Conservation (phyloP, 2,888 invertebrate species). For the Megalurothrips usitatus region DNA sequence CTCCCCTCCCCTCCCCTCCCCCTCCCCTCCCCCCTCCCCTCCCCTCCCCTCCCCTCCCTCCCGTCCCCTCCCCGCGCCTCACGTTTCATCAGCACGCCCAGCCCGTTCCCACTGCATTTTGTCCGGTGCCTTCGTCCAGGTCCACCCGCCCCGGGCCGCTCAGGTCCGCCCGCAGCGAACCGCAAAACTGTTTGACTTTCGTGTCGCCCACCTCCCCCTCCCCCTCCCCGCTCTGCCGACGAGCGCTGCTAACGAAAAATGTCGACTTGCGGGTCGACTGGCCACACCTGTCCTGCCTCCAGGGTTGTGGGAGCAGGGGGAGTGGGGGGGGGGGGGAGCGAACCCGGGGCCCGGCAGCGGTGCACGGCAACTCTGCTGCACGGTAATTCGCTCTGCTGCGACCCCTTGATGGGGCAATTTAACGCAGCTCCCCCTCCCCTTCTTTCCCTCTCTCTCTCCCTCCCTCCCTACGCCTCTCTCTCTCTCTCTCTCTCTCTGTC, state of each 20-base stretch:
- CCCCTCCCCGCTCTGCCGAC: neutral
- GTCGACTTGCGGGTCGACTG: neutral
- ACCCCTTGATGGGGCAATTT: conserved; percentile 6
- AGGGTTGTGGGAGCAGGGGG: no score
- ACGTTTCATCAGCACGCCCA: no score
- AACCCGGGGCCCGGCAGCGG: no score
- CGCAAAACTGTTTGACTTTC: no score
- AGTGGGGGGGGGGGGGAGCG: no score
- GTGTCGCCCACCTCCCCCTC: neutral
- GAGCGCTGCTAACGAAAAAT: neutral
- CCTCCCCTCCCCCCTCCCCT: neutral
- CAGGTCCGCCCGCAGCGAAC: no score
- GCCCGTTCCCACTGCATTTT: no score
- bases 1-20: neutral
- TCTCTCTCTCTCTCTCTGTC: neutral
- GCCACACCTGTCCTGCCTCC: no score
- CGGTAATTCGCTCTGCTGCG: neutral
- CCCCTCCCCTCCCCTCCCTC: neutral
- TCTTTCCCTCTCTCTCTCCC: neutral
- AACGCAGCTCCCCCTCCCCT: neutral
- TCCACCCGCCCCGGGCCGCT: no score
- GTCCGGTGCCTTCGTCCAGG: no score
- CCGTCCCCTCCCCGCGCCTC: neutral
- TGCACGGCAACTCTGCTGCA: neutral
- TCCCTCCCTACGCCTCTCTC: neutral